Conservation (phyloP, 2,113 vertebrate genomes). For the Heptranchias perlo region DNA sequence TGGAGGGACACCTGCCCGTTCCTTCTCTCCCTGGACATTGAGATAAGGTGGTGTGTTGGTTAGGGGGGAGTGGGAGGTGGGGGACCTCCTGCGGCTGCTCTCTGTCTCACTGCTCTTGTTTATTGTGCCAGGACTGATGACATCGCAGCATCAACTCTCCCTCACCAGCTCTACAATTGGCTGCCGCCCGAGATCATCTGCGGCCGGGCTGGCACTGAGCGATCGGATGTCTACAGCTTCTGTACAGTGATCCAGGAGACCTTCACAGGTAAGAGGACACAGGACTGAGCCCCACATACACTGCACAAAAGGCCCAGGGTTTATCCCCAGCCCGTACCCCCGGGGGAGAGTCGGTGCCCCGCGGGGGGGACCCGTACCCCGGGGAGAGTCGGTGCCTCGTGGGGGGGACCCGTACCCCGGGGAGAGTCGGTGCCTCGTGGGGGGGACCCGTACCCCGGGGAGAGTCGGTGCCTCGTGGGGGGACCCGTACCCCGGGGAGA, state of each 20-base stretch:
- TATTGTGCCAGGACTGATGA: conserved; percentile 38
- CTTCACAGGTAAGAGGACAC: conserved; percentile 53
- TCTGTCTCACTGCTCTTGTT: neutral
- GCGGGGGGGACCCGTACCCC: too few species aligned
- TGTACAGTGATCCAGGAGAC: conserved; percentile 60
- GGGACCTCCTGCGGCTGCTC: neutral
- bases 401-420: too few species aligned
- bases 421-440: neutral
- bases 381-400: neutral
- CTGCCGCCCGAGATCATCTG: conserved; percentile 58
- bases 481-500: neutral
- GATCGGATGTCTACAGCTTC: conserved; percentile 62
- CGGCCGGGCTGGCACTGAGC: conserved; percentile 44
- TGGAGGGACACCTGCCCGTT: too few species aligned
- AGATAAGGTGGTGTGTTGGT: too few species aligned
- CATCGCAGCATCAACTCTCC: conserved; percentile 40
- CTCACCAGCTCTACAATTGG: conserved; percentile 57
- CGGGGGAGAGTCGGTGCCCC: neutral
- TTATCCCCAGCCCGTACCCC: too few species aligned
- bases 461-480: neutral
- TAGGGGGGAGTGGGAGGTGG: too few species aligned
- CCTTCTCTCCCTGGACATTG: too few species aligned
- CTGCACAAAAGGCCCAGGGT: too few species aligned
- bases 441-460: too few species aligned
- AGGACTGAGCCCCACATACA: too few species aligned